Evolutionary conservation across 2,113 vertebrate species (phyloP).

Genomic region (Mellivora capensis): DNA sequence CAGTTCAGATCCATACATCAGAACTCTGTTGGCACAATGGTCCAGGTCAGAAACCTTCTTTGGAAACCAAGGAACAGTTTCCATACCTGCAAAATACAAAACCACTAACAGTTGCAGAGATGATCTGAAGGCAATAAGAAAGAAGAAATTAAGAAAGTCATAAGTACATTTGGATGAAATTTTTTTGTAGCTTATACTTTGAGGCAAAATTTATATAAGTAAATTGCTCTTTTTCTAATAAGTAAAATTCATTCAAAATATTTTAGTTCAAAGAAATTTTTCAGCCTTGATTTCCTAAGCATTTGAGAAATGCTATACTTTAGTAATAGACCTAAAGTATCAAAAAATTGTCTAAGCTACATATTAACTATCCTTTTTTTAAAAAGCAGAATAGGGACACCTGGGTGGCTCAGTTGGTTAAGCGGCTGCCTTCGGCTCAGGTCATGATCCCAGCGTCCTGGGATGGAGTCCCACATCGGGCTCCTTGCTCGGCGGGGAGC

Average conservation of each 20-base stretch:
- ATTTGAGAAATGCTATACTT: not conserved
- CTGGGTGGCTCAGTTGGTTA: too few relatives aligned
- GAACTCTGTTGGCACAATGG: constrained; percentile 94
- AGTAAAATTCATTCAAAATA: not conserved
- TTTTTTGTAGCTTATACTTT: not conserved
- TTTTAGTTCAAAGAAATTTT: not conserved
- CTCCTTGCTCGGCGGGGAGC: too few relatives aligned
- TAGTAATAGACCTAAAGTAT: not conserved
- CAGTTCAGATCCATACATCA: constrained; percentile 97
- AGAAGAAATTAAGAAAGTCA: not conserved
- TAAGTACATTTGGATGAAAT: not conserved
- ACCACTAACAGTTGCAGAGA: constrained; percentile 58
- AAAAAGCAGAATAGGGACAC: not conserved
- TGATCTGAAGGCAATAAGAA: not conserved
- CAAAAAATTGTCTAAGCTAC: not conserved
- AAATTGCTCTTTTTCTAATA: not conserved
- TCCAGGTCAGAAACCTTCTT: constrained; percentile 98
- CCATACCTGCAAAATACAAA: constrained; percentile 85
- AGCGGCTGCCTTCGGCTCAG: too few relatives aligned
- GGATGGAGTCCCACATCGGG: too few relatives aligned
- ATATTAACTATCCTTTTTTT: not conserved
- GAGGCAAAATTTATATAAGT: not conserved
- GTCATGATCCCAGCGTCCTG: too few relatives aligned
- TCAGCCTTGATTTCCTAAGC: not conserved
- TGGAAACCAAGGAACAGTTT: constrained; percentile 94